Evolutionary conservation across 1,140 invertebrate species (phyloP).

Genomic region (Rhyzopertha dominica): DNA sequence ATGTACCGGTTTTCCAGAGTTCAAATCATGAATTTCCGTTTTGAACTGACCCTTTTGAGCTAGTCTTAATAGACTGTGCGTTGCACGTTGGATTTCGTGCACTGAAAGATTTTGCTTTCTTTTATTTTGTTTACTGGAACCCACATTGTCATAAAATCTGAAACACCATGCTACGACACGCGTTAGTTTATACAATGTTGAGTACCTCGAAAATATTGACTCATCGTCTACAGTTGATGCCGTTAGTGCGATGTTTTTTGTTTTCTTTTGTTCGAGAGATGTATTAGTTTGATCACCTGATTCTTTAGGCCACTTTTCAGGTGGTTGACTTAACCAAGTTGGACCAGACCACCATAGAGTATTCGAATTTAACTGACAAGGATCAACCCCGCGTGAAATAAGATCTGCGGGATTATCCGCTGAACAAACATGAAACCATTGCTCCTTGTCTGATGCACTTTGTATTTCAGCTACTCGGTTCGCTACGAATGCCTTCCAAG

Average conservation of each 20-base stretch:
- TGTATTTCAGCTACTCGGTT: constrained; percentile 44
- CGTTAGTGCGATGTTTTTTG: not conserved
- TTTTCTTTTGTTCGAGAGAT: constrained; percentile 16
- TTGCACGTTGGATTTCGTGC: constrained; percentile 8
- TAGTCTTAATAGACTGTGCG: not conserved
- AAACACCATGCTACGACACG: constrained; percentile 13
- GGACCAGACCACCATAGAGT: constrained; percentile 17
- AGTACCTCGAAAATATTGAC: constrained; percentile 3
- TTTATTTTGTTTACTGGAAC: not conserved
- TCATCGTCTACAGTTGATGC: constrained; percentile 9
- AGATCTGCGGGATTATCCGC: constrained; percentile 43
- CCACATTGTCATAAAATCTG: constrained; percentile 15
- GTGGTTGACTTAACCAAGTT: too few species aligned
- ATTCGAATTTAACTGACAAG: constrained; percentile 4
- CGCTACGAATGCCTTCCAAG: constrained; percentile 39
- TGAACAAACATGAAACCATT: constrained; percentile 38
- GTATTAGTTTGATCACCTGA: constrained; percentile 1
- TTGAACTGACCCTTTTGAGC: constrained; percentile 11
- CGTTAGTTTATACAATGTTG: constrained; percentile 6
- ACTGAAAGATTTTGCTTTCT: constrained; percentile 5
- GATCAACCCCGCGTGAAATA: constrained; percentile 35
- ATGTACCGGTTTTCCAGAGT: constrained; percentile 1
- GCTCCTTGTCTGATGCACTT: constrained; percentile 9
- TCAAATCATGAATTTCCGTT: constrained; percentile 11
- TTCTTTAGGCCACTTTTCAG: constrained; percentile 13